Evolutionary conservation across 2,888 invertebrate species (phyloP).

Genomic region (Lumbricus terrestris): DNA sequence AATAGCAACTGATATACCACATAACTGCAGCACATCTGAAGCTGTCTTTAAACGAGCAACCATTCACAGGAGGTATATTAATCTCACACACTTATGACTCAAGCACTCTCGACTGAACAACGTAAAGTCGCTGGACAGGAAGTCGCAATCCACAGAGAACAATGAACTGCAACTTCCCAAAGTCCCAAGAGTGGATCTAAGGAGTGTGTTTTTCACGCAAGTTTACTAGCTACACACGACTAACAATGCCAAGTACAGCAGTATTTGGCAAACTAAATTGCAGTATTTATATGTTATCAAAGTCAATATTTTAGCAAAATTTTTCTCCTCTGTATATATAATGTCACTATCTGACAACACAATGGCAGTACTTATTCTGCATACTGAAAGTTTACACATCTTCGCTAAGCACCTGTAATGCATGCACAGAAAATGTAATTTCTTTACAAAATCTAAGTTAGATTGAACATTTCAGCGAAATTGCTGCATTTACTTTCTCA

Average conservation of each 20-base stretch:
- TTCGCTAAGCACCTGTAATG: too few relatives aligned
- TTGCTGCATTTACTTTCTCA: too few relatives aligned
- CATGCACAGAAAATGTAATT: too few relatives aligned
- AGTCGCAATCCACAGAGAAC: slow-evolving; percentile 9
- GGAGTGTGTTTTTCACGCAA: slow-evolving; percentile 14
- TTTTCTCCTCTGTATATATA: background rate
- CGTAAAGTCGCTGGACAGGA: slow-evolving; percentile 21
- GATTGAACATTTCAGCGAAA: too few relatives aligned
- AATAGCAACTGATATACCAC: background rate
- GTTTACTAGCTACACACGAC: background rate
- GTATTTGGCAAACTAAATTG: background rate
- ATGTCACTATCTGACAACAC: background rate
- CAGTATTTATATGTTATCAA: background rate
- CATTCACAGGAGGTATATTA: slow-evolving; percentile 32
- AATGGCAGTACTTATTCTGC: background rate
- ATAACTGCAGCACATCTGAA: background rate
- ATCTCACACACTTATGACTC: slow-evolving; percentile 38
- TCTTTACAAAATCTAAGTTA: too few relatives aligned
- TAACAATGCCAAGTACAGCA: background rate
- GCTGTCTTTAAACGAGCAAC: background rate
- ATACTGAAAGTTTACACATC: too few relatives aligned
- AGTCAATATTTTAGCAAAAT: too few relatives aligned
- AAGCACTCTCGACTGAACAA: slow-evolving; percentile 35
- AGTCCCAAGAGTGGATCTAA: slow-evolving; percentile 36
- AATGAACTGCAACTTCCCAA: background rate